These are phyloP conservation scores for Sorex maritimensis DNA, from an alignment of 2,797 vertebrate species.

Conservation along the genomic window DNA sequence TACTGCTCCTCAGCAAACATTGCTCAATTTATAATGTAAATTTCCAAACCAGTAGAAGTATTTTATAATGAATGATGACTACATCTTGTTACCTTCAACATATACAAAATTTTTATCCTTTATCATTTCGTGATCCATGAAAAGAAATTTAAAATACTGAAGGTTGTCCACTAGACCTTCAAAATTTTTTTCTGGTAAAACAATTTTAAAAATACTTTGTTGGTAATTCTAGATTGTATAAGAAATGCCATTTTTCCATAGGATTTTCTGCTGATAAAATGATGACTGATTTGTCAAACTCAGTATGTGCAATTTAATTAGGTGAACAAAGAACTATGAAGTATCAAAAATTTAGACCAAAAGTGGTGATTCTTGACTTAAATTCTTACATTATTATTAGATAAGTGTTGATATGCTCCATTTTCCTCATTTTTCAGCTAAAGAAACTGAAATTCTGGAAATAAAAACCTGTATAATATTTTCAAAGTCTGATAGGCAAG, in stretches of 20 bases:
- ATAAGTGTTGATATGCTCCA: not conserved
- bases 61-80: not conserved
- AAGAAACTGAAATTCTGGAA: not conserved
- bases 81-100: not conserved
- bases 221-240: not conserved
- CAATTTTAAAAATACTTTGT: not conserved
- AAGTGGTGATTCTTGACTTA: no score
- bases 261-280: slow-evolving; percentile 30
- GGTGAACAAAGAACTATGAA: not conserved
- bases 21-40: not conserved
- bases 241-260: slow-evolving; percentile 8
- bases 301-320: not conserved
- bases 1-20: not conserved
- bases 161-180: not conserved
- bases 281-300: not conserved
- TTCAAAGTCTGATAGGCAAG: no score
- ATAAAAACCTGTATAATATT: not conserved
- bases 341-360: not conserved
- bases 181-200: not conserved
- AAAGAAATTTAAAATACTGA: no score
- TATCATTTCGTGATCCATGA: not conserved
- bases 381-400: no score
- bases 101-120: not conserved
- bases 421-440: not conserved
- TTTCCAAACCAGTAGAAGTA: slow-evolving; percentile 23